These are phyloP conservation scores for Timema podura DNA, from an alignment of 2,888 invertebrate species.

Conservation along the genomic window DNA sequence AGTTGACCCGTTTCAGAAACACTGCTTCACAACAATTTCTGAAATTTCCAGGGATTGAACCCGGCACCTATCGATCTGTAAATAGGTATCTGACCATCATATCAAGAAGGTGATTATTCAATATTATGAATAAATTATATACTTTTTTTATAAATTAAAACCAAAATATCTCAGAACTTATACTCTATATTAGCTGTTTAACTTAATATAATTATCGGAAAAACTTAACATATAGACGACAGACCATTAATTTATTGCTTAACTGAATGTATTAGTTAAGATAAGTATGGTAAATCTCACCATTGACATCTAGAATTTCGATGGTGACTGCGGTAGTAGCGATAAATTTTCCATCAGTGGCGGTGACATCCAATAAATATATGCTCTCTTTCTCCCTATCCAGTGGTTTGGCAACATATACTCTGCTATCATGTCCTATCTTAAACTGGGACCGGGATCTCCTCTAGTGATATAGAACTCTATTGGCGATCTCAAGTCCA, in stretches of 20 bases:
- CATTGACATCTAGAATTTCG: constrained; percentile 79
- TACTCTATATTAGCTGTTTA: background rate
- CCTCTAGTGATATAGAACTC: constrained; percentile 78
- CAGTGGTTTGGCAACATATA: constrained; percentile 72
- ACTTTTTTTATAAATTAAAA: background rate
- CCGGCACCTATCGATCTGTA: too few relatives aligned
- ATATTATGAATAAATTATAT: constrained; percentile 24
- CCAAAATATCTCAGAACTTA: background rate
- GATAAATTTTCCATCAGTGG: constrained; percentile 87
- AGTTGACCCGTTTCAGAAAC: too few relatives aligned
- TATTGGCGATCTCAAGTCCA: constrained; percentile 55
- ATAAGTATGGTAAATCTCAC: constrained; percentile 39
- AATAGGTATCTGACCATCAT: too few relatives aligned
- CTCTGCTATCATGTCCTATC: constrained; percentile 79
- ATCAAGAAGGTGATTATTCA: too few relatives aligned
- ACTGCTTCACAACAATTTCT: too few relatives aligned
- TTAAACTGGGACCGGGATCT: constrained; percentile 82
- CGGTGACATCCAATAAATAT: constrained; percentile 76
- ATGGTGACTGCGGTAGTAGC: constrained; percentile 70
- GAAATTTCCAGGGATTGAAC: too few relatives aligned
- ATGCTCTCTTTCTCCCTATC: constrained; percentile 74
- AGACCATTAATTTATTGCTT: too few relatives aligned
- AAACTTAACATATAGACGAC: too few relatives aligned
- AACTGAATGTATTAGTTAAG: too few relatives aligned
- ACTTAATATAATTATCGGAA: background rate